Evolutionary conservation across 2,113 vertebrate species (phyloP), one percentile per base, ranked within the genome.

Genomic region (Tricholaema leucomelas): DNA sequence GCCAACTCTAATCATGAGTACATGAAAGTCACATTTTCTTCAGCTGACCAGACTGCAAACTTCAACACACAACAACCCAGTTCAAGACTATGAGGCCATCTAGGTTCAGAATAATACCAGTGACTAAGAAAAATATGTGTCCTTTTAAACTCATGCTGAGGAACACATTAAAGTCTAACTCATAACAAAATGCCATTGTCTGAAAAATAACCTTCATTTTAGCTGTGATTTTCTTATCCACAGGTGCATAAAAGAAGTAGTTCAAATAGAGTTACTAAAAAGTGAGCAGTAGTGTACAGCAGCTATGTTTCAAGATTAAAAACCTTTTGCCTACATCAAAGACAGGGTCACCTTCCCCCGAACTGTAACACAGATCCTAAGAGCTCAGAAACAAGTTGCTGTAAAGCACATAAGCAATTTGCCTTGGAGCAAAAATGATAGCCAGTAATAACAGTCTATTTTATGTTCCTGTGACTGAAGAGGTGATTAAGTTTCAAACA

Each of bases 201-300:
- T 77, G 16, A 95, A 92, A 93, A 90, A 92, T 73, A 91, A 73
- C 70, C 63, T 92, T 88, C 59, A 88, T 79, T 18, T 42, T 46
- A 76, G 17, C 10, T 52, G 25, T 73, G 63, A 91, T 95, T 85
- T 93, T 87, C 36, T 10, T 85, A 52, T 61, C 63, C 40, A 24
- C 28, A 84, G 25, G 70, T 74, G 31, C 27, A 65, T 42, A 74
- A 69, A 81, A 84, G 63, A 76, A 14, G 28, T 31, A 66, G 63
- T 67, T 95, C 74, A 92, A 92, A 70, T 11, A 33, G 48, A 84
- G 42, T 72, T 82, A 80, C 65, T 73, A 60, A 64, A 77, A 93
- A 67, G 30, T 66, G 74, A 85, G 35, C 59, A 55, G 58, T 20
- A 87, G 42, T 58, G 7, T 87, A 44, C 31, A 77, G 71, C 46